Base-by-base conservation (phyloP, 2,888 invertebrate genomes). In the Agonopterix alstromeriana region DNA sequence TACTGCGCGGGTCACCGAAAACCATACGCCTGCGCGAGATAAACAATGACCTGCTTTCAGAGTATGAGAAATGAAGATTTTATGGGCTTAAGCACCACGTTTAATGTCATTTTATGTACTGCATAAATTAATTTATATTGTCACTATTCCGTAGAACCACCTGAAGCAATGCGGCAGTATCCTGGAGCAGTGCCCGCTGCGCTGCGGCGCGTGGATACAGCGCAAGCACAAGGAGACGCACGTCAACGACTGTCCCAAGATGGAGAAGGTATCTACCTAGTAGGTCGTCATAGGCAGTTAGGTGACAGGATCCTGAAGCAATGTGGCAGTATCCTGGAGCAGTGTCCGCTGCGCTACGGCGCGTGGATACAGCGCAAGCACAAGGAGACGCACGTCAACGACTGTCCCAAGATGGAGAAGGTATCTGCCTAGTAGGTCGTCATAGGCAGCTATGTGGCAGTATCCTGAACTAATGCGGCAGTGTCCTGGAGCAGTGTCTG, bases 401-500 rank as follows among this genome's bases (percentile, higher is more conserved):
- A 86, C 38, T 88, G 88, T 46, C 88, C 87, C 0, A 72, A 75
- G 51, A 72, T 82, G 67, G 83, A 81, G n/a, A 86, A 85, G 80
- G 86, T 83, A 61, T 17, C 17, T 17, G 3, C 17, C 4, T 17
- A 17, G 17, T 17, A 17, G 17, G 17, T 17, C 17, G 2, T 17
- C 17, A 17, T 17, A 17, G 17, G 4, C 14, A 14, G 14, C 14
- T 17, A 17, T 17, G 17, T 17, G 93, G 93, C 10, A 92, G 93
- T 51, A 93, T 17, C 3, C 17, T 17, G 17, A 17, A 17, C 3
- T 3, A 17, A 17, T 17, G 2, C 3, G 93, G 93, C 10, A 92
- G 93, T 51, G 93, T 94, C 8, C 71, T 94, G 58, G 92, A 94
- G 65, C 91, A 93, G 65, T 94, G 94, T 49, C 91, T 92, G 0